A percentile compares a stretch with the other conserved stretches of the same genome.
These are phyloP conservation scores for Carcina quercana DNA, from an alignment of 2,888 invertebrate species.

Conservation along the genomic window DNA sequence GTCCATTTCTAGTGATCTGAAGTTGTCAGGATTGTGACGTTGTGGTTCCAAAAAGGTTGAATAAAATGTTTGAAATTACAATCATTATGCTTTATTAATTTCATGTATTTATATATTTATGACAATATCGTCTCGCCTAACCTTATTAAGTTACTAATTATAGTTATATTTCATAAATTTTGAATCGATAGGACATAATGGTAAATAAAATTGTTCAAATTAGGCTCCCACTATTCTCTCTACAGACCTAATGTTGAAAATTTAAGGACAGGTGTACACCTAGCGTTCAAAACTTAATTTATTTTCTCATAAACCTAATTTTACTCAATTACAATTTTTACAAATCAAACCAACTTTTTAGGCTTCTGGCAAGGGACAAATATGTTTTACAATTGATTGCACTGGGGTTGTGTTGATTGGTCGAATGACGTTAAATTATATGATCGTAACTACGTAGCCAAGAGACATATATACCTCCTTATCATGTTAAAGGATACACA, in stretches of 20 bases:
- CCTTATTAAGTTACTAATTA: slow-evolving; percentile 74
- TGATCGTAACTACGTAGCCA: neutral
- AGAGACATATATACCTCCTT: slow-evolving; percentile 6
- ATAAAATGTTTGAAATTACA: slow-evolving; percentile 64
- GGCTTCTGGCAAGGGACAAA: slow-evolving; percentile 54
- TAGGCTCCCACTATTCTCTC: slow-evolving; percentile 46
- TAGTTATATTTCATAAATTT: slow-evolving; percentile 71
- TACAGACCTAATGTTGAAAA: slow-evolving; percentile 50
- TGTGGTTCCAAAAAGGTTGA: too few relatives aligned
- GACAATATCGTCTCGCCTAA: slow-evolving; percentile 76
- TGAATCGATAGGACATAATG: slow-evolving; percentile 72
- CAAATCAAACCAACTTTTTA: slow-evolving; percentile 42
- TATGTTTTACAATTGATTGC: slow-evolving; percentile 13
- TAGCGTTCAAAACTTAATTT: slow-evolving; percentile 58
- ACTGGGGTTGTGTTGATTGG: slow-evolving; percentile 10
- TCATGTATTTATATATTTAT: slow-evolving; percentile 77
- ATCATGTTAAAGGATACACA: slow-evolving; percentile 28
- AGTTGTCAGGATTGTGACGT: too few relatives aligned
- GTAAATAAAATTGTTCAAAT: slow-evolving; percentile 65
- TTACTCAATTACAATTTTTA: slow-evolving; percentile 40
- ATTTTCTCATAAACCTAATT: slow-evolving; percentile 45
- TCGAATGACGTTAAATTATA: too few relatives aligned
- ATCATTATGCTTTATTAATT: slow-evolving; percentile 77
- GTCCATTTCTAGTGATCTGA: too few relatives aligned
- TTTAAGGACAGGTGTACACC: slow-evolving; percentile 48